Percentiles rank a stretch among this genome's conserved stretches.
phyloP scores from a whole-genome alignment of 1,140 invertebrate species.

The Thrips palmi region DNA sequence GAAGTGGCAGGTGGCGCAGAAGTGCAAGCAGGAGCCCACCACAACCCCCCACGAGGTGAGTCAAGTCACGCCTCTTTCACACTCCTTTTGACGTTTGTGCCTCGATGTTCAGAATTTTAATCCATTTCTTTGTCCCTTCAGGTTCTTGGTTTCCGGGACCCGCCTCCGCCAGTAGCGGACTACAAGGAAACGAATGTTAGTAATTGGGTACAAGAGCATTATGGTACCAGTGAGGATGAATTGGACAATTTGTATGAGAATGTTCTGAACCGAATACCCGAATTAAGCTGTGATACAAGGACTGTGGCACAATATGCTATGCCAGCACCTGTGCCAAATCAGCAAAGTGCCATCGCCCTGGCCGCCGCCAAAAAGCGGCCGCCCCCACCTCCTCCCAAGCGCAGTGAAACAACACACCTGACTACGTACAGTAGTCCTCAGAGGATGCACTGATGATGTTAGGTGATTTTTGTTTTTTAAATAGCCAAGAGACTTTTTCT shows the following conservation, averaged over 20 bases:
- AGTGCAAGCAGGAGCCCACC: constrained; percentile 65
- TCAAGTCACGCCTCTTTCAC: too few species aligned
- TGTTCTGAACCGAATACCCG: constrained; percentile 25
- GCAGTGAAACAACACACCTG: constrained; percentile 58
- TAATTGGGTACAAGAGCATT: constrained; percentile 80
- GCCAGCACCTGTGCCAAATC: constrained; percentile 14
- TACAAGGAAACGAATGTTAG: constrained; percentile 68
- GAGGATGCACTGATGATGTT: too few species aligned
- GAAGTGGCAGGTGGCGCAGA: constrained; percentile 85
- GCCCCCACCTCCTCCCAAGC: constrained; percentile 58
- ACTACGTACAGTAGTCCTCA: too few species aligned
- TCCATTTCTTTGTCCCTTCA: too few species aligned
- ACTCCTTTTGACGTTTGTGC: too few species aligned
- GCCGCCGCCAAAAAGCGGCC: constrained; percentile 33
- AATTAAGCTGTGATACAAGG: background rate
- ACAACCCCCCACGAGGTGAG: constrained; percentile 78
- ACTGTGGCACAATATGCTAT: background rate
- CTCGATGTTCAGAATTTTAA: too few species aligned
- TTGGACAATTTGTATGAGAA: constrained; percentile 38
- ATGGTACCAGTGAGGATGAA: constrained; percentile 30
- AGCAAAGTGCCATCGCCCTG: constrained; percentile 21
- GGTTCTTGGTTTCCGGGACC: constrained; percentile 74
- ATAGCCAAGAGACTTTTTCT: too few species aligned
- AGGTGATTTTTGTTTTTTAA: too few species aligned
- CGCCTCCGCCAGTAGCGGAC: constrained; percentile 38